Evolutionary conservation across 2,888 invertebrate genomes (phyloP), one percentile per base, ranked within the genome.

Genomic region (Rotaria magnacalcarata): DNA sequence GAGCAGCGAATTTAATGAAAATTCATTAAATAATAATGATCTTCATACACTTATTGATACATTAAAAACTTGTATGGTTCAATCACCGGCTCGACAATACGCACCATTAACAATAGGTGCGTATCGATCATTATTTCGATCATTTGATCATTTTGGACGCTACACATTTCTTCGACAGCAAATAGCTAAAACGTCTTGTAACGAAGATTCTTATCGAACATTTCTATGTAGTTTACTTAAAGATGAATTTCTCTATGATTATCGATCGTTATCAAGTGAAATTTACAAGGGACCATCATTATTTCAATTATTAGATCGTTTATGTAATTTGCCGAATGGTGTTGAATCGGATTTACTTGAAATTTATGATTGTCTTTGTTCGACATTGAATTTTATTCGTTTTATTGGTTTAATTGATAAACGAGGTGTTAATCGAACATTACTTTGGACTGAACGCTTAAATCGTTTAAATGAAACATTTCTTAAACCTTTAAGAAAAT

Each of bases 361-460:
- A 67, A 67, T 67, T 19, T 67, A 67, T 67, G 67, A 67, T 34
- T 67, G 67, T 67, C 67, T 67, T 67, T 67, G 67, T 34, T 67
- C 67, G 7, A 16, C 67, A 67, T 19, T 67, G 1, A 67, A 67
- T 67, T 34, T 67, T 19, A 27, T 67, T 67, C 67, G 67, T 34
- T 67, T 67, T 67, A 67, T 67, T 67, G 67, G 67, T 67, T 67
- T 67, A 67, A 34, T 67, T 19, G 67, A 67, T 67, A 67, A 67
- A 67, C 67, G 19, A 67, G 34, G 1, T 34, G 19, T 67, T 7
- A 67, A 67, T 67, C 67, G 67, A 67, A 67, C 67, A 34, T 27
- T 67, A 67, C 19, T 67, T 16, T 67, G 67, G 67, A 41, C 34
- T 6, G 67, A 67, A 67, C 34, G 34, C 16, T 67, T 67, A 19